phyloP scores from a whole-genome alignment of 2,797 vertebrate species.

The Platyrinchus mystaceus region DNA sequence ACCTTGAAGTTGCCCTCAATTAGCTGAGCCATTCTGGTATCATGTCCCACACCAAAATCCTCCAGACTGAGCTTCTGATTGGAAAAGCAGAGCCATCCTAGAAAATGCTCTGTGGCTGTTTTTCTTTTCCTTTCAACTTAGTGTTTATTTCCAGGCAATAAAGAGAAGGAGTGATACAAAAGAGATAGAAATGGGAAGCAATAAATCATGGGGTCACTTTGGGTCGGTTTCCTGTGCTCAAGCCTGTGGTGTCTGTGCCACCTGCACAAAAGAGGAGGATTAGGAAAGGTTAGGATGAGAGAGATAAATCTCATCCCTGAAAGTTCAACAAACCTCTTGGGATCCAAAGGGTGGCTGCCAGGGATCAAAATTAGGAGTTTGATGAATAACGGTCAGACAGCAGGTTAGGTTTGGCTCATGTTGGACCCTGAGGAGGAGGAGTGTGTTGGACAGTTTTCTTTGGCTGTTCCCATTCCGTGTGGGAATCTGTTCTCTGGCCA shows the following conservation, averaged over 20 bases:
- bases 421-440: background rate
- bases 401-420: background rate
- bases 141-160: conserved; percentile 53
- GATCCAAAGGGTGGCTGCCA: background rate
- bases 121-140: conserved; percentile 45
- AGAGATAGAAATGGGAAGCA: background rate
- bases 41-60: background rate
- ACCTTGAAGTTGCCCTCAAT: conserved; percentile 53
- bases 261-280: background rate
- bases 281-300: background rate
- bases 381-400: background rate
- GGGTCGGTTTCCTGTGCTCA: background rate
- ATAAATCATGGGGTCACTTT: background rate
- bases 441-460: background rate
- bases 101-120: background rate
- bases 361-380: background rate
- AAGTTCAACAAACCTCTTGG: background rate
- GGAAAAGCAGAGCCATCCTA: background rate
- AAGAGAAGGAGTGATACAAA: conserved; percentile 8
- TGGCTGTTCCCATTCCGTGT: background rate
- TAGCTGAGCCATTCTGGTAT: conserved; percentile 6
- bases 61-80: background rate
- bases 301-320: background rate
- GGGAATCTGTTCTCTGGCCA: background rate
- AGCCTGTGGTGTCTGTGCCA: background rate